Evolutionary conservation across 1,140 invertebrate species (phyloP).

Genomic region (Aphelenchoides besseyi): DNA sequence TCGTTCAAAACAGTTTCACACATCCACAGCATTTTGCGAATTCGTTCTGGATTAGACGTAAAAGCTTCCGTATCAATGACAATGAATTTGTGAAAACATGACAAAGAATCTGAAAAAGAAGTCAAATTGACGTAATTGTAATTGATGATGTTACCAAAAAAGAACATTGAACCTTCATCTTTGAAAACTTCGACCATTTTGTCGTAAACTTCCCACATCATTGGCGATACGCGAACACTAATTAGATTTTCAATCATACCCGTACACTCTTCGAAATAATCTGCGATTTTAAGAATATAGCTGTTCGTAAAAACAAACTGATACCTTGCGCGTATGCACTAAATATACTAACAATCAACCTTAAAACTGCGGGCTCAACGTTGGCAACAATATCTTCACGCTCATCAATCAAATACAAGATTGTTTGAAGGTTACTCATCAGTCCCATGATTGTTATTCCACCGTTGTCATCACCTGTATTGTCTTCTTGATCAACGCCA

Average conservation of each 20-base stretch:
- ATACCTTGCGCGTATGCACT: conserved; percentile 27
- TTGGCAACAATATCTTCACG: conserved; percentile 77
- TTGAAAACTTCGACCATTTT: conserved; percentile 68
- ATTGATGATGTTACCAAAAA: conserved; percentile 69
- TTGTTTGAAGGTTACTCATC: conserved; percentile 90
- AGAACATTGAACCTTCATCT: conserved; percentile 82
- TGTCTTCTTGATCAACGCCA: conserved; percentile 70
- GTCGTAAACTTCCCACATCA: conserved; percentile 93
- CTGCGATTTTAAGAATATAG: too few relatives aligned
- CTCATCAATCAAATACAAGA: conserved; percentile 88
- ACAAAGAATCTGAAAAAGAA: conserved; percentile 84
- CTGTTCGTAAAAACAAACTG: conserved; percentile 46
- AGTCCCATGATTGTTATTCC: conserved; percentile 94
- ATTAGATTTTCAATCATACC: conserved; percentile 88
- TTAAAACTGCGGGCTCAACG: conserved; percentile 86
- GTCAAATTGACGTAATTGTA: conserved; percentile 11
- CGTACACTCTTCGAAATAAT: conserved; percentile 93
- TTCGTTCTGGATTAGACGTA: conserved; percentile 79
- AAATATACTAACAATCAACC: conserved; percentile 73
- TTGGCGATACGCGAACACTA: conserved; percentile 77
- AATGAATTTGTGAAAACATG: conserved; percentile 92
- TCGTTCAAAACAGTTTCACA: conserved; percentile 69
- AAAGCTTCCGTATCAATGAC: conserved; percentile 90
- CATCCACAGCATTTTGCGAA: conserved; percentile 91
- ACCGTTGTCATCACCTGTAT: conserved; percentile 82